Percentiles rank a stretch among this genome's conserved stretches.
phyloP scores from a whole-genome alignment of 64 coral and sea anemone genomes.

The Stichodactyla helianthus region DNA sequence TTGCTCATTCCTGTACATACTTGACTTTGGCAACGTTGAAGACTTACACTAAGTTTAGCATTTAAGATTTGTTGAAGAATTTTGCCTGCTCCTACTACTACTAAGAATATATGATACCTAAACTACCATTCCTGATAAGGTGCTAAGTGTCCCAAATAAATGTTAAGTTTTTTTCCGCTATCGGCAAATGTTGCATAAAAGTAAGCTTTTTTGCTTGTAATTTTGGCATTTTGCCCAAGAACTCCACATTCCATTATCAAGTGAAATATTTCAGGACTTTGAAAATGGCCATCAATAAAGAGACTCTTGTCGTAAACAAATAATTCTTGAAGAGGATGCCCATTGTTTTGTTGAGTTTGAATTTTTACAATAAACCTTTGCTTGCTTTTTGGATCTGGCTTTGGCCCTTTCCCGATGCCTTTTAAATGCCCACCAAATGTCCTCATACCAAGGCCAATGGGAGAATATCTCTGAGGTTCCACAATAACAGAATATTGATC shows the following conservation, averaged over 20 bases:
- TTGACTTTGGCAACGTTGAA: no score
- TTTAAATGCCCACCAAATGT: slow-evolving; percentile 55
- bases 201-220: slow-evolving; percentile 71
- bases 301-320: slow-evolving; percentile 52
- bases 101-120: background rate
- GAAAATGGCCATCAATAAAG: slow-evolving; percentile 12
- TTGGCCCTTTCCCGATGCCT: slow-evolving; percentile 51
- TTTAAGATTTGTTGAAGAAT: no score
- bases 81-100: background rate
- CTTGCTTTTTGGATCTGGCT: slow-evolving; percentile 33
- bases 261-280: slow-evolving; percentile 71
- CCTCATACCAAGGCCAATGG: background rate
- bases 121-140: slow-evolving; percentile 65
- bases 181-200: slow-evolving; percentile 59
- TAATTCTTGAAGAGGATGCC: slow-evolving; percentile 53
- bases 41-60: no score
- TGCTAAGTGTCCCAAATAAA: slow-evolving; percentile 53
- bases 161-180: slow-evolving; percentile 34
- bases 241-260: slow-evolving; percentile 88
- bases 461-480: background rate
- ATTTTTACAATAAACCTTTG: slow-evolving; percentile 64
- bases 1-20: no score
- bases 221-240: slow-evolving; percentile 22
- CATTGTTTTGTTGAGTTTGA: slow-evolving; percentile 48
- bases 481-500: slow-evolving; percentile 39